phyloP scores from a whole-genome alignment of 2,888 invertebrate species.

The Tetragonula carbonaria region DNA sequence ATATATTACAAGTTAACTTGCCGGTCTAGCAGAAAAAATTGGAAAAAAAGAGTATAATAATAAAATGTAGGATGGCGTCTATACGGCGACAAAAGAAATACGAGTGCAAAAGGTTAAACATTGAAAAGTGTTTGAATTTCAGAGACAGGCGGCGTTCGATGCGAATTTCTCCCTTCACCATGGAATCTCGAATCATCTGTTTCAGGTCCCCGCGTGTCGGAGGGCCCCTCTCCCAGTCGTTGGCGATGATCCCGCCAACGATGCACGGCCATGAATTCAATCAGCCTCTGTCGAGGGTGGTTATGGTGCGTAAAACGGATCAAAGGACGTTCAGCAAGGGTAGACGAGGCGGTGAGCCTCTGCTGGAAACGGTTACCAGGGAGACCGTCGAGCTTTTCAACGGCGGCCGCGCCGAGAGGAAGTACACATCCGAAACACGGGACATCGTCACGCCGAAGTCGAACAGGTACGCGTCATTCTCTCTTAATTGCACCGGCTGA shows the following conservation, averaged over 20 bases:
- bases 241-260: conserved; percentile 83
- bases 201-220: conserved; percentile 82
- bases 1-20: too few species aligned
- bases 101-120: too few species aligned
- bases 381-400: conserved; percentile 88
- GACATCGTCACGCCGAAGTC: conserved; percentile 84
- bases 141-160: background rate
- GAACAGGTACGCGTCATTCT: conserved; percentile 76
- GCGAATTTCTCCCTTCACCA: background rate
- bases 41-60: too few species aligned
- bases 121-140: background rate
- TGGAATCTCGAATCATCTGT: conserved; percentile 24
- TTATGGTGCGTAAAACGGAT: conserved; percentile 89
- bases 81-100: too few species aligned
- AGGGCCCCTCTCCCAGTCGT: conserved; percentile 81
- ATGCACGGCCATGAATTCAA: conserved; percentile 84
- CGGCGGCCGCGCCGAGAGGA: conserved; percentile 87
- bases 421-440: conserved; percentile 87
- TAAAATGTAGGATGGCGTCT: too few species aligned
- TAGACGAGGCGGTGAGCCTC: conserved; percentile 87
- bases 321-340: conserved; percentile 87
- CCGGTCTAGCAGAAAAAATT: too few species aligned
- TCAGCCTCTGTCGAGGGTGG: conserved; percentile 86
- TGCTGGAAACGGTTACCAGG: conserved; percentile 87
- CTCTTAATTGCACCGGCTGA: conserved; percentile 23